Base-by-base conservation (phyloP, 1,140 invertebrate species). In the Neodiprion fabricii region DNA sequence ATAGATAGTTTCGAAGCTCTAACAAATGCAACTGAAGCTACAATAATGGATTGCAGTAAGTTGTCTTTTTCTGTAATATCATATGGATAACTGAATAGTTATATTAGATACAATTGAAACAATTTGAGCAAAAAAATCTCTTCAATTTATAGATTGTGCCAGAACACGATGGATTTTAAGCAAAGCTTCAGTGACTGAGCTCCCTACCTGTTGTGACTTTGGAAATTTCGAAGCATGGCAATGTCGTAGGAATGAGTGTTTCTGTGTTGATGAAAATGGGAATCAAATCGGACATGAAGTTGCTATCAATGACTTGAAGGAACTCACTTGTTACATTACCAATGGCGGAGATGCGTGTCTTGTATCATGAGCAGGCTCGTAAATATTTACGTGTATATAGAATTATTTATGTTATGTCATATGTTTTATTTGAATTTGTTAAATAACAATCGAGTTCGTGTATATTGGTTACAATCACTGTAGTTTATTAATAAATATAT, bases 1-100 rank as follows among this genome's bases (percentile, higher is more conserved):
- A 88, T 92, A 72, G 85, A 83, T 61, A 74, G 88, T 70, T 91
- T 87, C 78, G 80, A 79, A 76, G 85, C 86, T 0, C 10, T 74
- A 23, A 82, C 81, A 17, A 75, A 83, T 61, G 81, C 83, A 0
- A 73, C 75, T 0, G 81, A 86, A 50, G 85, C 83, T 9, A 73
- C 84, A 17, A 80, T 74, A 5, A 92, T 92, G 89, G 82, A 92
- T 83, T 92, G 91, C 79, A 90, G 91, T 91, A 84, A 89, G 90
- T 89, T 70, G 11, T 61, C n/a, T 17, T 61, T 17, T 12, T 5
- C 5, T 61, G 11, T 61, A 61, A 17, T 17, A 61, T 9, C 53
- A 17, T 61, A 7, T 61, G 11, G 11, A 14, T 61, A 40, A 40
- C 5, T 40, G 28, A 40, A 40, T 40, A 40, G 28, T 40, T 40